A percentile compares a stretch with the other conserved stretches of the same genome.
Conservation (phyloP, 2,888 invertebrate species). For the Brassicogethes aeneus region DNA sequence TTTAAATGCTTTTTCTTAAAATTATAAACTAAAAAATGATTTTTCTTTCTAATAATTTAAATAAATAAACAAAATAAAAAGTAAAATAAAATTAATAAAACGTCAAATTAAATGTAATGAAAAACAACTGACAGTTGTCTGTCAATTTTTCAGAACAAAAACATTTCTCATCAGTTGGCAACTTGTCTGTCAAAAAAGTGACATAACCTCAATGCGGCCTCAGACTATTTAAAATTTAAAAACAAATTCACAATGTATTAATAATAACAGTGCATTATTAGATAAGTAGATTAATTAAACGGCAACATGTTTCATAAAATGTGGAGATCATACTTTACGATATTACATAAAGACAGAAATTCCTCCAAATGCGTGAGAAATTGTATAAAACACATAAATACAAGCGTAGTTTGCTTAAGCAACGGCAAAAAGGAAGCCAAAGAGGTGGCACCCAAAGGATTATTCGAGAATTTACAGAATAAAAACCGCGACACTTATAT, state of each 20-base stretch:
- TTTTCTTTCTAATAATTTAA: constrained; percentile 15
- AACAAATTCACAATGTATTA: too few species aligned
- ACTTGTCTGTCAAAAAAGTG: too few species aligned
- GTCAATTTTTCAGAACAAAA: too few species aligned
- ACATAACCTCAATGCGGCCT: too few species aligned
- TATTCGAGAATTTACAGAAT: constrained; percentile 44
- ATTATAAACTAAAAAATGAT: constrained; percentile 36
- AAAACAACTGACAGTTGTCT: too few species aligned
- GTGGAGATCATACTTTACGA: neutral
- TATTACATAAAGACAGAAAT: neutral
- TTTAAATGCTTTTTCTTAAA: neutral
- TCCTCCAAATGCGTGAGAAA: neutral
- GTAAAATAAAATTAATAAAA: neutral
- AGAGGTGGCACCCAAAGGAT: constrained; percentile 39
- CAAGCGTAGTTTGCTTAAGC: neutral
- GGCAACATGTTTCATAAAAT: neutral
- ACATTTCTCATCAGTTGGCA: too few species aligned
- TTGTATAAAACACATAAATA: neutral
- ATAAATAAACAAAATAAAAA: neutral
- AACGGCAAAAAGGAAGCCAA: constrained; percentile 24
- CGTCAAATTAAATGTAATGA: neutral
- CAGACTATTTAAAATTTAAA: too few species aligned
- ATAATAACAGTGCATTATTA: too few species aligned
- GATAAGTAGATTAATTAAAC: too few species aligned
- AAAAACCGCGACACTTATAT: constrained; percentile 62